Evolutionary conservation across 2,888 invertebrate species (phyloP).

Genomic region (Masnerella sp.): DNA sequence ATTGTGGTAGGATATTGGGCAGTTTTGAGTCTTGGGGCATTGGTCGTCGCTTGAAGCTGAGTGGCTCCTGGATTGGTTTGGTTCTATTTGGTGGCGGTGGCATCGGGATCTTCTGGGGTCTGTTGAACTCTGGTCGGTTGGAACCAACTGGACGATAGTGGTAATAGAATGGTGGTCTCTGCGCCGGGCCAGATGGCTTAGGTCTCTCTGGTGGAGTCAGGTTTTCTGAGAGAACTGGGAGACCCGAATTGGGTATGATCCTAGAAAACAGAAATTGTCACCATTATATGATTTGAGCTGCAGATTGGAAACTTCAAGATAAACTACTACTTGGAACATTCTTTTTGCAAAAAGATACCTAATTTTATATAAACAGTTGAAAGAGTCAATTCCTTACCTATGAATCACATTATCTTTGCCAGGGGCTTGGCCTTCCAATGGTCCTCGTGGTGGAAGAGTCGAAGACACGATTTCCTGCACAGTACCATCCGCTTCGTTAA

Average conservation of each 20-base stretch:
- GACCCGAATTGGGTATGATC: slow-evolving; percentile 31
- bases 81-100: slow-evolving; percentile 60
- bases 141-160: slow-evolving; percentile 63
- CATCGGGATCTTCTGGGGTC: slow-evolving; percentile 67
- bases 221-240: slow-evolving; percentile 71
- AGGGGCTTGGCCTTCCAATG: slow-evolving; percentile 17
- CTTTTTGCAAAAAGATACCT: too few relatives aligned
- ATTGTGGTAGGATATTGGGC: slow-evolving; percentile 86
- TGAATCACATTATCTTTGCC: slow-evolving; percentile 63
- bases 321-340: too few relatives aligned
- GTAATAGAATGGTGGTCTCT: slow-evolving; percentile 68
- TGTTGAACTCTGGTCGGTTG: slow-evolving; percentile 44
- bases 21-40: slow-evolving; percentile 67
- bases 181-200: slow-evolving; percentile 55
- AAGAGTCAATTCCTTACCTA: too few relatives aligned
- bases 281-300: too few relatives aligned
- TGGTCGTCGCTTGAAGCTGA: slow-evolving; percentile 61
- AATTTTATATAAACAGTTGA: too few relatives aligned
- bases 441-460: slow-evolving; percentile 32
- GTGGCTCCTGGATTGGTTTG: slow-evolving; percentile 57
- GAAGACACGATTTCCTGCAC: slow-evolving; percentile 66
- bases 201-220: slow-evolving; percentile 70
- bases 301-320: too few relatives aligned
- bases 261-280: too few relatives aligned
- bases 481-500: slow-evolving; percentile 72